These are phyloP conservation scores for Magallana nippona DNA, from an alignment of 2,888 invertebrate genomes.

Conservation along the genomic window DNA sequence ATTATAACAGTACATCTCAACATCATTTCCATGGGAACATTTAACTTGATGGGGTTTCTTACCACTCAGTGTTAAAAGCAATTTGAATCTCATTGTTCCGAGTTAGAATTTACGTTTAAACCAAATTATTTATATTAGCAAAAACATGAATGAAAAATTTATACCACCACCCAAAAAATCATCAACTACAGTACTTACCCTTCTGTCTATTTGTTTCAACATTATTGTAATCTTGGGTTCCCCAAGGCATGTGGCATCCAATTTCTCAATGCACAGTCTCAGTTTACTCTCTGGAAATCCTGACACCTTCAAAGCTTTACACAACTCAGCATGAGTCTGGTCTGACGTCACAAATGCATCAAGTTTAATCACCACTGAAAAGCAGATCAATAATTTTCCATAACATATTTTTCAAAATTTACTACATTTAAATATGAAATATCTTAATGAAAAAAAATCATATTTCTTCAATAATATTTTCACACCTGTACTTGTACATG, in stretches of 20 bases:
- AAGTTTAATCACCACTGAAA: conserved; percentile 71
- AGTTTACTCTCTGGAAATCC: conserved; percentile 69
- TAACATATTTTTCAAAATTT: neutral
- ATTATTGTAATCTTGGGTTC: conserved; percentile 70
- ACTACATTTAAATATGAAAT: too few relatives aligned
- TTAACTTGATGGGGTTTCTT: too few relatives aligned
- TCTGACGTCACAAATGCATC: conserved; percentile 75
- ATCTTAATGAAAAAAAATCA: neutral
- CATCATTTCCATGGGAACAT: too few relatives aligned
- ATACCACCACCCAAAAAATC: too few relatives aligned
- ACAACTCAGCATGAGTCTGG: conserved; percentile 73
- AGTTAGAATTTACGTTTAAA: too few relatives aligned
- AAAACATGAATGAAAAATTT: too few relatives aligned
- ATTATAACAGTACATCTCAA: too few relatives aligned
- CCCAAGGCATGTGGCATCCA: conserved; percentile 75
- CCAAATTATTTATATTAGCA: too few relatives aligned
- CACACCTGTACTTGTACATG: too few relatives aligned
- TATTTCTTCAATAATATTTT: neutral
- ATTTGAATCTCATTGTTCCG: too few relatives aligned
- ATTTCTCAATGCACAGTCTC: conserved; percentile 67
- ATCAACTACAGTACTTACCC: conserved; percentile 64
- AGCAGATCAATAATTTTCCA: neutral
- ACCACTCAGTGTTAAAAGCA: too few relatives aligned
- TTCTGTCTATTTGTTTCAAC: conserved; percentile 70
- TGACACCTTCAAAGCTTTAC: conserved; percentile 75